phyloP scores from a whole-genome alignment of 2,888 invertebrate genomes.

The Reticulitermes lucifugus region DNA sequence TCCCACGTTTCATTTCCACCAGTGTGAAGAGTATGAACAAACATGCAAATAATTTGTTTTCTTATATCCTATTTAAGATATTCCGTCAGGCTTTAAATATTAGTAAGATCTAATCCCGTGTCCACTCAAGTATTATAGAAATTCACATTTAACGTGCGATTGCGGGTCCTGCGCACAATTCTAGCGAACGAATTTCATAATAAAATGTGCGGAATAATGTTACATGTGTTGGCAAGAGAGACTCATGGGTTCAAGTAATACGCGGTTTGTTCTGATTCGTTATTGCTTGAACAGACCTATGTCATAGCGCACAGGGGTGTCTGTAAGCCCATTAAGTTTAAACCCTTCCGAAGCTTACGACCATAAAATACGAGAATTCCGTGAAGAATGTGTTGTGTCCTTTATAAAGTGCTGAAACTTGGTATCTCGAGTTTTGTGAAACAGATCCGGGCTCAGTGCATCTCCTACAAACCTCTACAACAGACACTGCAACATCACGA shows the following conservation, averaged over 20 bases:
- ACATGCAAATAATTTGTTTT: too few species aligned
- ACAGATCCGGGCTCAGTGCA: too few species aligned
- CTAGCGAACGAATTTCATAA: background rate
- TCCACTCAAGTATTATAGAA: background rate
- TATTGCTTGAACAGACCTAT: background rate
- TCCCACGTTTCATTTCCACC: too few species aligned
- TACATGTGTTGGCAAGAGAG: background rate
- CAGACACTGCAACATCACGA: too few species aligned
- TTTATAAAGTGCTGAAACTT: too few species aligned
- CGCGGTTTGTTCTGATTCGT: background rate
- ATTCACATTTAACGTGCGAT: background rate
- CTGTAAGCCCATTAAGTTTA: too few species aligned
- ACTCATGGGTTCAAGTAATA: background rate
- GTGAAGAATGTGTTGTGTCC: too few species aligned
- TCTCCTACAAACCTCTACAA: too few species aligned
- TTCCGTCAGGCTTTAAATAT: background rate
- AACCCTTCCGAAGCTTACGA: too few species aligned
- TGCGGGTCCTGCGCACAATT: background rate
- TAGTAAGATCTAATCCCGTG: background rate
- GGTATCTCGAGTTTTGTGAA: too few species aligned
- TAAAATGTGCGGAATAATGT: background rate
- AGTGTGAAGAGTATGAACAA: too few species aligned
- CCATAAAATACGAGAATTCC: too few species aligned
- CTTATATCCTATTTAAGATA: background rate
- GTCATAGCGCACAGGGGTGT: background rate